Evolutionary conservation across 1,140 invertebrate genomes (phyloP).

Genomic region (Panagrolaimus sp.): DNA sequence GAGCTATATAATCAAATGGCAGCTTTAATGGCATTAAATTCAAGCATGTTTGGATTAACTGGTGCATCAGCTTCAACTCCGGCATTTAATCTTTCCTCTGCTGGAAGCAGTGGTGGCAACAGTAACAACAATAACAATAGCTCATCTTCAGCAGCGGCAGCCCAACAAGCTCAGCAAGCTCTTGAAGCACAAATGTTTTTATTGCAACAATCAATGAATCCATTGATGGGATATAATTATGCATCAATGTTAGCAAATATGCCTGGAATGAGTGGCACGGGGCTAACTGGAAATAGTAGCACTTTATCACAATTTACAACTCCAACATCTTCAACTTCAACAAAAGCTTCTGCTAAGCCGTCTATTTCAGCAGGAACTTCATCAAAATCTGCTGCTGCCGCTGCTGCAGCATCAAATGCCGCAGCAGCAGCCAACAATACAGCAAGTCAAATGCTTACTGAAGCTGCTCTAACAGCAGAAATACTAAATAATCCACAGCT

Average conservation of each 20-base stretch:
- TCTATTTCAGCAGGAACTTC: not conserved
- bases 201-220: conserved; percentile 14
- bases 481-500: conserved; percentile 20
- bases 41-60: not conserved
- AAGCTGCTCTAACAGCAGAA: conserved; percentile 21
- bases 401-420: not conserved
- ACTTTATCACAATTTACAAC: not conserved
- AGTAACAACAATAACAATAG: not conserved
- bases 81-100: not conserved
- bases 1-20: conserved; percentile 4
- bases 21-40: conserved; percentile 12
- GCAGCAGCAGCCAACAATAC: not conserved
- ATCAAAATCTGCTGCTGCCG: not conserved
- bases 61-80: conserved; percentile 1
- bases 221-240: conserved; percentile 19
- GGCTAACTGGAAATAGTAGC: no score
- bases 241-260: conserved; percentile 13
- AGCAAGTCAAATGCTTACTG: conserved; percentile 9
- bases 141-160: conserved; percentile 15
- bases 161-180: not conserved
- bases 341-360: not conserved
- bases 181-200: conserved; percentile 35
- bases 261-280: not conserved
- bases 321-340: not conserved
- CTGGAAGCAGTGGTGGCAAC: no score